Evolutionary conservation across 1,140 invertebrate species (phyloP).

Genomic region (Drosophila ficusphila): DNA sequence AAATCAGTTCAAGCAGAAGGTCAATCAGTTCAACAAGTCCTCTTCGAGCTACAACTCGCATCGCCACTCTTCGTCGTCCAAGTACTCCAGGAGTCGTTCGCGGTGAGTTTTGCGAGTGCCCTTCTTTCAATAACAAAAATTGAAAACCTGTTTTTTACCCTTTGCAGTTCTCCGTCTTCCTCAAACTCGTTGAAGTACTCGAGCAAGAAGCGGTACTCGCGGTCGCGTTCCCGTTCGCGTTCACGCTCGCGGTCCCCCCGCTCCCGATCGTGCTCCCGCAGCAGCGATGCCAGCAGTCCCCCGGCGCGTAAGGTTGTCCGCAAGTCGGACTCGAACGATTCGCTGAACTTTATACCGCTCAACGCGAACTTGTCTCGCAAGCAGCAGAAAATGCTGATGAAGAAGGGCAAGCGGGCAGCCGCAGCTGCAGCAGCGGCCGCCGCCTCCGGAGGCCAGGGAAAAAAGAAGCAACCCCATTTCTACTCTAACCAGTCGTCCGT

Average conservation of each 20-base stretch:
- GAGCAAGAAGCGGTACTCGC: slow-evolving; percentile 63
- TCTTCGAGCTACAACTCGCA: slow-evolving; percentile 37
- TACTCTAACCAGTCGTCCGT: slow-evolving; percentile 87
- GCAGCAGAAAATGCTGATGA: slow-evolving; percentile 70
- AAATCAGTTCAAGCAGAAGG: slow-evolving; percentile 65
- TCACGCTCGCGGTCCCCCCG: slow-evolving; percentile 63
- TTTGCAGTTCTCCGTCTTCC: slow-evolving; percentile 50
- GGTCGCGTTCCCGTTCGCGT: slow-evolving; percentile 63
- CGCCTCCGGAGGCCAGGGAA: slow-evolving; percentile 40
- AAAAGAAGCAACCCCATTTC: slow-evolving; percentile 87
- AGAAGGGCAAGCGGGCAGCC: slow-evolving; percentile 85
- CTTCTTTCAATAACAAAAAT: neutral
- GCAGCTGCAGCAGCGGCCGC: slow-evolving; percentile 38
- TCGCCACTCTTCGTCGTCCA: slow-evolving; percentile 35
- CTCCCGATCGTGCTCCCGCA: slow-evolving; percentile 67
- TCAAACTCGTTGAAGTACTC: slow-evolving; percentile 71
- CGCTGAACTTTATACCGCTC: slow-evolving; percentile 72
- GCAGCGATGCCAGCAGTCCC: slow-evolving; percentile 59
- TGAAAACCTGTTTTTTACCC: neutral
- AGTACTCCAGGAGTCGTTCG: slow-evolving; percentile 72
- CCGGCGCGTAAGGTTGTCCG: slow-evolving; percentile 71
- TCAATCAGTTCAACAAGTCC: slow-evolving; percentile 60
- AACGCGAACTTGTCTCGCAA: slow-evolving; percentile 66
- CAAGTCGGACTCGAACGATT: slow-evolving; percentile 60
- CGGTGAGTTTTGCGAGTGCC: slow-evolving; percentile 67